phyloP scores from a whole-genome alignment of 2,113 vertebrate species.

The Oreamnos americanus region DNA sequence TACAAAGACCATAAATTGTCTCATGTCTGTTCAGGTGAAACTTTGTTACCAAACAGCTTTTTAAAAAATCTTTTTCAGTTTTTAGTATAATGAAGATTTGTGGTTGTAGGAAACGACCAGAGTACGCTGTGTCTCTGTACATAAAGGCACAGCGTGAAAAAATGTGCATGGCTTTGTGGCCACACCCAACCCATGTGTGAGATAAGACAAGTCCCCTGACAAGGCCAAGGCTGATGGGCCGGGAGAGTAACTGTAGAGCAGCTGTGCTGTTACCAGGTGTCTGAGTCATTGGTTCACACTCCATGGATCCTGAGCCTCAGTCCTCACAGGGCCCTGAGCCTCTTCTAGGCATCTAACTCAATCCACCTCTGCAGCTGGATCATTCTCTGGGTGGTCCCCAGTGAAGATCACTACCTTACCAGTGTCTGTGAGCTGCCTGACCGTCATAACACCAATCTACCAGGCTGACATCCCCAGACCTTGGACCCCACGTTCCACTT shows the following conservation, averaged over 20 bases:
- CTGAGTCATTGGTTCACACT: not conserved
- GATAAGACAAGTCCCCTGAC: not conserved
- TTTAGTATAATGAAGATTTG: not conserved
- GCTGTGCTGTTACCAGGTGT: not conserved
- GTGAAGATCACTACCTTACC: not conserved
- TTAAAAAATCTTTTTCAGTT: not conserved
- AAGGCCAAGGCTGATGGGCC: not conserved
- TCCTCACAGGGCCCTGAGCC: not conserved
- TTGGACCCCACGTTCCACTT: not conserved
- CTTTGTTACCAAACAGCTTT: not conserved
- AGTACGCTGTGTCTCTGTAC: not conserved
- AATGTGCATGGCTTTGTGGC: not conserved
- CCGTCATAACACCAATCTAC: not conserved
- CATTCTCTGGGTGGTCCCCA: not conserved
- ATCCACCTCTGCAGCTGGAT: not conserved
- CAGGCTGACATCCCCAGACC: not conserved
- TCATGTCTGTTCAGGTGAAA: not conserved
- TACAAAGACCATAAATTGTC: not conserved
- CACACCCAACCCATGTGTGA: not conserved
- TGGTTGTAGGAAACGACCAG: accelerated
- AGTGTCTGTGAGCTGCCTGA: accelerated
- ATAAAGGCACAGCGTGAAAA: accelerated
- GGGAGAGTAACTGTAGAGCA: not conserved
- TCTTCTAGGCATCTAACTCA: not conserved
- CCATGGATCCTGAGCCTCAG: not conserved